Base-by-base conservation (phyloP, 2,888 invertebrate genomes). In the Dugesia japonica region DNA sequence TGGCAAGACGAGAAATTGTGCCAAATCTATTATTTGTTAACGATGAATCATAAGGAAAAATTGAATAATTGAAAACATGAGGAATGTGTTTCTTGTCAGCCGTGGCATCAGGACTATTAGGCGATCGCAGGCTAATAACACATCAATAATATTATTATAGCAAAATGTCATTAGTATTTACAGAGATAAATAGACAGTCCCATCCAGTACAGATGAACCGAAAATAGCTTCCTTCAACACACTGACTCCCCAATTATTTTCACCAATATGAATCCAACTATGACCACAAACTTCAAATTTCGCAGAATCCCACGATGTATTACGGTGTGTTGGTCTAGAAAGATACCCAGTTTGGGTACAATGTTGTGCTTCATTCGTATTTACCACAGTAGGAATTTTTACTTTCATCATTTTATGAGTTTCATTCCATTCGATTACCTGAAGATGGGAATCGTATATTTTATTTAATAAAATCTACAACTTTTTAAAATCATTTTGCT, bases 221-320 rank as follows among this genome's bases (percentile, higher is more conserved):
- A 28, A 31, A 28, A 72, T 27, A 4, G 72, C 72, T 23, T 86
- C 85, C 79, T 86, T 87, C 23, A 87, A 81, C 1, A 87, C 80
- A 13, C 86, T 82, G 15, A 87, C 82, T 71, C 87, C 87, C 79
- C 81, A 84, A 77, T 83, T 83, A 79, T 82, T 82, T 79, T 87
- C 86, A 0, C 86, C 85, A n/a, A 86, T 71, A 78, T 86, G 86
- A 38, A 85, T 84, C 87, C 87, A 87, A 79, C 86, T 86, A 80
- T 87, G 87, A 33, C 85, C 86, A 82, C 86, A 87, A 4, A 85
- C 86, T 83, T 87, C 87, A 82, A 82, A 86, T 79, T 83, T 84
- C 1, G 87, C 86, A 79, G 83, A 84, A 79, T 87, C 86, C 86
- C 86, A 87, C 17, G 86, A 85, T 15, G 86, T 87, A 80, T 87